A percentile compares a stretch with the other conserved stretches of the same genome.
Conservation (phyloP, 2,113 vertebrate genomes). For the Sceloporus undulatus region DNA sequence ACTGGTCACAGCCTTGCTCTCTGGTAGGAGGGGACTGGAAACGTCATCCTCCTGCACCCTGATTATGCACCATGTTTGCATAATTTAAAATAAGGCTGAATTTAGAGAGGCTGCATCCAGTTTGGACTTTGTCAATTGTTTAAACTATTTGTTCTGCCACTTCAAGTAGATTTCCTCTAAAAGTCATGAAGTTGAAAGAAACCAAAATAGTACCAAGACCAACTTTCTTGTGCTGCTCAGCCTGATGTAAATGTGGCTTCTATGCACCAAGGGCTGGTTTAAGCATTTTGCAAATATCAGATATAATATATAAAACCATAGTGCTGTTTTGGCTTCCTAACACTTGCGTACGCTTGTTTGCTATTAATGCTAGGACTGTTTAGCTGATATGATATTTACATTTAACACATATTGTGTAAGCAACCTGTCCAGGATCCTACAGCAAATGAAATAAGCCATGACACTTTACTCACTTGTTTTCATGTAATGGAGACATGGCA, state of each 20-base stretch:
- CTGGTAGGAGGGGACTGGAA: too few species aligned
- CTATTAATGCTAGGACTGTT: neutral
- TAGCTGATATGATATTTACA: slow-evolving; percentile 37
- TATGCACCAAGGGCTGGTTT: slow-evolving; percentile 3
- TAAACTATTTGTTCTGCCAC: neutral
- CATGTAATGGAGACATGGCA: neutral
- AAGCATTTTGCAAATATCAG: neutral
- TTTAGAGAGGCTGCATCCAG: slow-evolving; percentile 4
- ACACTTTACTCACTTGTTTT: slow-evolving; percentile 1
- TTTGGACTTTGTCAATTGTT: neutral
- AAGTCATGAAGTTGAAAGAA: neutral
- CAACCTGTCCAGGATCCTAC: neutral
- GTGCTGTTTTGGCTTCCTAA: neutral
- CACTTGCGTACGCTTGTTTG: slow-evolving; percentile 1
- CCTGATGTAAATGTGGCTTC: slow-evolving; percentile 2
- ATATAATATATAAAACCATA: slow-evolving; percentile 13
- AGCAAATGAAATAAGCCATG: slow-evolving; percentile 21
- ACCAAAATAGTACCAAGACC: too few species aligned
- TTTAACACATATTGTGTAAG: slow-evolving; percentile 23
- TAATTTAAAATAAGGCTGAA: neutral
- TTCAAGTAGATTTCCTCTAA: neutral
- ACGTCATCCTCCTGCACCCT: too few species aligned
- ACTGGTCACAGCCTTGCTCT: too few species aligned
- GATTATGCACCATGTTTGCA: too few species aligned
- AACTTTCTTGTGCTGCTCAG: neutral